Evolutionary conservation across 53 echinoderm and acorn worm genomes (phyloP).

Genomic region (Pentamera pediparva): DNA sequence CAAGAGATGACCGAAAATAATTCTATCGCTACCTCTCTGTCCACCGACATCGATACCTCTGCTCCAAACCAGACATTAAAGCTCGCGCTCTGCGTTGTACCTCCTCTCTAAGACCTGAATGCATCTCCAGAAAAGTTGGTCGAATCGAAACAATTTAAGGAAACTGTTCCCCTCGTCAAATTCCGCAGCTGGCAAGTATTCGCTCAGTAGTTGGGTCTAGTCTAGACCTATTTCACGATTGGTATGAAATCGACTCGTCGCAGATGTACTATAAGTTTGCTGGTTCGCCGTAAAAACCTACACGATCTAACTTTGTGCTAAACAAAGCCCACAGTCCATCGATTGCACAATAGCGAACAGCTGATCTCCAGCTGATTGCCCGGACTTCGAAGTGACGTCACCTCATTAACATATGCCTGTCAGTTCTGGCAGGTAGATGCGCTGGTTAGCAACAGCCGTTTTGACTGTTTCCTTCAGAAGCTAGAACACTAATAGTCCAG

Average conservation of each 20-base stretch:
- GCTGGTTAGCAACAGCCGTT: not conserved
- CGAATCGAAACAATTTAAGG: not conserved
- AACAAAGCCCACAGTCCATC: constrained; percentile 25
- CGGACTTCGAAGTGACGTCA: constrained; percentile 19
- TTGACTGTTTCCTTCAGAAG: too few relatives aligned
- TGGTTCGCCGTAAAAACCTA: not conserved
- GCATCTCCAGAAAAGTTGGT: constrained; percentile 16
- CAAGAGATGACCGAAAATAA: not conserved
- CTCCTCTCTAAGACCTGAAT: constrained; percentile 6
- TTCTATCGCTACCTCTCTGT: constrained; percentile 6
- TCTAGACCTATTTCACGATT: not conserved
- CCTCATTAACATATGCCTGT: not conserved
- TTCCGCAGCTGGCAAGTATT: not conserved
- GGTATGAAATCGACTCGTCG: not conserved
- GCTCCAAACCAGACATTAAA: not conserved
- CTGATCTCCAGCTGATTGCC: constrained; percentile 40
- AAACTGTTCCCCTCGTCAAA: not conserved
- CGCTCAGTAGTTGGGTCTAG: not conserved
- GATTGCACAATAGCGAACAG: constrained; percentile 47
- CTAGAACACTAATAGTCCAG: too few relatives aligned
- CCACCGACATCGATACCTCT: constrained; percentile 14
- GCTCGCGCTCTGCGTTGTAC: constrained; percentile 8
- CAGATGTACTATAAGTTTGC: not conserved
- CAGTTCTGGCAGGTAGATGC: not conserved
- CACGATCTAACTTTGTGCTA: too few relatives aligned